phyloP scores from a whole-genome alignment of 2,888 invertebrate genomes.

The Icerya purchasi region DNA sequence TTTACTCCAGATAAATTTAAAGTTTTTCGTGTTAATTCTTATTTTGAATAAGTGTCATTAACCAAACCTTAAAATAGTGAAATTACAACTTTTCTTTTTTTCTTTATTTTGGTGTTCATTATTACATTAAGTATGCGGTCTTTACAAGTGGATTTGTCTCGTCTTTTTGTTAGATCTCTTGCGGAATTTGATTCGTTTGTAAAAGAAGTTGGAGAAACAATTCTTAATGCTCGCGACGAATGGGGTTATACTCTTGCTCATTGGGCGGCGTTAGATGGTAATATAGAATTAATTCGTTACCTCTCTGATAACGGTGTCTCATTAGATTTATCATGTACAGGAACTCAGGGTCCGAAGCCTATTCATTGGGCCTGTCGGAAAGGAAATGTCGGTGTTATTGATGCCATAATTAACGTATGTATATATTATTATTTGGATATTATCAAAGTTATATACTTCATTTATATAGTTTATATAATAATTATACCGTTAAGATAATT shows the following conservation, averaged over 20 bases:
- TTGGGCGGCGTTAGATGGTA: constrained; percentile 77
- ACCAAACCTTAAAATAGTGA: too few relatives aligned
- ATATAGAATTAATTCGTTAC: constrained; percentile 69
- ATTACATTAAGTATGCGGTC: too few relatives aligned
- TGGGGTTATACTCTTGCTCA: constrained; percentile 86
- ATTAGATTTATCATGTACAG: constrained; percentile 64
- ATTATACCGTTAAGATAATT: too few relatives aligned
- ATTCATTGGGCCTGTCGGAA: constrained; percentile 89
- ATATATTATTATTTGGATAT: neutral
- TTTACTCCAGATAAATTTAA: too few relatives aligned
- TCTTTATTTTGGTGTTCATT: too few relatives aligned
- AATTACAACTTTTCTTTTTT: too few relatives aligned
- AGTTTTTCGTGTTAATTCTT: too few relatives aligned
- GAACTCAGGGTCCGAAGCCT: constrained; percentile 71
- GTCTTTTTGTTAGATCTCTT: constrained; percentile 37
- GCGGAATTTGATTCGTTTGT: constrained; percentile 63
- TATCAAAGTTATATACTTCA: too few relatives aligned
- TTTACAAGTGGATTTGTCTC: too few relatives aligned
- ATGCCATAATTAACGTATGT: constrained; percentile 33
- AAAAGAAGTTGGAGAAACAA: constrained; percentile 56
- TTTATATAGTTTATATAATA: too few relatives aligned
- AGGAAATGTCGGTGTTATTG: constrained; percentile 75
- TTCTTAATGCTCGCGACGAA: constrained; percentile 59
- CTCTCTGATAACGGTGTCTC: constrained; percentile 63
- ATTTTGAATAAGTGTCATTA: too few relatives aligned